A percentile compares a stretch with the other conserved stretches of the same genome.
Conservation (phyloP, 2,888 invertebrate genomes). For the Pilophorus perplexus region DNA sequence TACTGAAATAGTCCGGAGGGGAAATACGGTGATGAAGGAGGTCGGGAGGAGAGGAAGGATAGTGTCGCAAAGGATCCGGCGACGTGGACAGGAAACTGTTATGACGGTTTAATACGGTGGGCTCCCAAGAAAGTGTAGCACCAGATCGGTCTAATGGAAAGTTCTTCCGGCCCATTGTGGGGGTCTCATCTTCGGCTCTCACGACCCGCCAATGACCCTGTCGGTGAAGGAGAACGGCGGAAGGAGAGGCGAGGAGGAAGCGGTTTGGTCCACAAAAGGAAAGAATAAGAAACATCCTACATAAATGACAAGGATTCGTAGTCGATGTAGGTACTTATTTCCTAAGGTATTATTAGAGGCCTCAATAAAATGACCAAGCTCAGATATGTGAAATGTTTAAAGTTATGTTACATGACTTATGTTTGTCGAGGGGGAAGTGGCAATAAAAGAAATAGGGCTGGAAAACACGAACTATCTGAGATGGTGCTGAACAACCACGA, state of each 20-base stretch:
- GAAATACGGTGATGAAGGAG: neutral
- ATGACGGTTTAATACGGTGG: conserved; percentile 38
- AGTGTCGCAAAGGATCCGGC: too few relatives aligned
- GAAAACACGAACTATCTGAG: too few relatives aligned
- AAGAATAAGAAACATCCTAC: too few relatives aligned
- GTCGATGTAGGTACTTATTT: too few relatives aligned
- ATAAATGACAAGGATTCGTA: too few relatives aligned
- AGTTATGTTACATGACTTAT: too few relatives aligned
- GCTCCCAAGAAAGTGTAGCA: conserved; percentile 36
- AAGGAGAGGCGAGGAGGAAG: neutral
- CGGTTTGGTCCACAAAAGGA: neutral
- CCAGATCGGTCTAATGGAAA: conserved; percentile 38
- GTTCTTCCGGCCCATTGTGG: conserved; percentile 40
- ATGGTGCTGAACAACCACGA: too few relatives aligned
- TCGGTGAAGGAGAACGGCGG: conserved; percentile 10
- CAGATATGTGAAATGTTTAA: too few relatives aligned
- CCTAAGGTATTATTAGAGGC: too few relatives aligned
- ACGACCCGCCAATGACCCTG: conserved; percentile 37
- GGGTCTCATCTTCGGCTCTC: conserved; percentile 34
- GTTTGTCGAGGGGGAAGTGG: too few relatives aligned
- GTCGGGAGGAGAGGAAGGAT: neutral
- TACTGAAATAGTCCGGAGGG: neutral
- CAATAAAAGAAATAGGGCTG: too few relatives aligned
- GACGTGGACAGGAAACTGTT: conserved; percentile 39
- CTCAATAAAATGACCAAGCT: too few relatives aligned